A percentile compares a stretch with the other conserved stretches of the same genome.
phyloP scores from a whole-genome alignment of 2,113 vertebrate species.

The Chrysochloris asiatica region DNA sequence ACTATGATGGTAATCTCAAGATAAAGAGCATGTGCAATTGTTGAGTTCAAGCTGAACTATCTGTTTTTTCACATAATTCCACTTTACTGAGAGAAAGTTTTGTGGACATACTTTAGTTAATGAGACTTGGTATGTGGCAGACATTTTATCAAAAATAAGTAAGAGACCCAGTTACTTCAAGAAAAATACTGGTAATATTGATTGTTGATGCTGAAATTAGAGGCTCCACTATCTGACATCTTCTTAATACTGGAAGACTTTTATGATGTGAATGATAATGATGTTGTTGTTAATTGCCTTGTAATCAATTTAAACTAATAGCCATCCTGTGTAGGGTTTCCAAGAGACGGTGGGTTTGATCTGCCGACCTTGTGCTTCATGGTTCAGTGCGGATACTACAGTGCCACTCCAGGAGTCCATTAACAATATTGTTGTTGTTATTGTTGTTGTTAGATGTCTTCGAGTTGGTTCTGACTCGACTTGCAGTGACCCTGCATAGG shows the following conservation, averaged over 20 bases:
- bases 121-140: conserved; percentile 2
- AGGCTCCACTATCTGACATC: not conserved
- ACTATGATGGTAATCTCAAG: not conserved
- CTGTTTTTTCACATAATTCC: not conserved
- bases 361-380: too few species aligned
- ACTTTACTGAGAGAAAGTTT: conserved; percentile 47
- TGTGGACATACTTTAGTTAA: not conserved
- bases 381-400: too few species aligned
- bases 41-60: not conserved
- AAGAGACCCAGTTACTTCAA: conserved; percentile 35
- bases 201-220: conserved; percentile 28
- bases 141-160: conserved; percentile 11
- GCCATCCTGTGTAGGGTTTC: too few species aligned
- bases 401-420: too few species aligned
- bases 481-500: too few species aligned
- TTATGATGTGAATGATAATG: not conserved
- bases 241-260: not conserved
- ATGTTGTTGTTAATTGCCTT: too few species aligned
- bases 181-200: not conserved
- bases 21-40: not conserved
- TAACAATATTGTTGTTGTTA: too few species aligned
- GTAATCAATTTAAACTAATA: too few species aligned
- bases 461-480: too few species aligned
- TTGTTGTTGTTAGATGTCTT: too few species aligned
- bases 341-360: too few species aligned